Base-by-base conservation (phyloP, 2,797 vertebrate genomes). In the Anas acuta region DNA sequence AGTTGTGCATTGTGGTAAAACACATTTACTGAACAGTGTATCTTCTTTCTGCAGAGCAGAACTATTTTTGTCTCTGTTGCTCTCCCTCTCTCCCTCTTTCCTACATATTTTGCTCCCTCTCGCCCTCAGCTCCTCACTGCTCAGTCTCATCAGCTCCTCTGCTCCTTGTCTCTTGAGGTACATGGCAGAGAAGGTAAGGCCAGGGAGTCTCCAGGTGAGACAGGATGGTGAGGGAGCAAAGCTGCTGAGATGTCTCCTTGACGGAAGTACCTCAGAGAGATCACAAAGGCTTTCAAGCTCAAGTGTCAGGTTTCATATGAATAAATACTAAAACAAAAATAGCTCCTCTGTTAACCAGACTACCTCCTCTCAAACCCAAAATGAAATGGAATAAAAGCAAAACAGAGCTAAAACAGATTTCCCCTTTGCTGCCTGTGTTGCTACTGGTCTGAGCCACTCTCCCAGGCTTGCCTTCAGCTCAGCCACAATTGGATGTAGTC, bases 401-500 rank as follows among this genome's bases (percentile, higher is more conserved):
- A 76, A 61, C 7, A 49, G 32, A 1, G 1, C 49, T 64, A 67
- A 67, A 19, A 23, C 4, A 56, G 32, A 30, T 41, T 53, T 56
- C 32, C 1, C 5, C 64, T 39, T 43, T 64, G 47, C 33, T 0
- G 0, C 16, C 43, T 62, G 45, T 56, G 30, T 8, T 54, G 25
- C 41, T 39, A 30, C 9, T 0, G 0, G 11, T 11, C 1, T 1
- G 26, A 30, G 22, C 16, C 1, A 2, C 51, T 79, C 62, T 75
- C 43, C 11, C 7, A 13, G 37, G 41, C 56, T 69, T 5, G 0
- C 53, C 60, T 81, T 58, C 83, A 65, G 25, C 49, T 83, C 45
- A 65, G 7, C 21, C 33, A 16, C 35, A 8, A 5, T 30, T 26
- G 30, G 53, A 30, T 12, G 61, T 57, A 15, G 39, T 70, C 41